phyloP scores from a whole-genome alignment of 30 jellyfish, hydroid and myxozoan species.

The Aurelia aurita complex sp. Pacific region DNA sequence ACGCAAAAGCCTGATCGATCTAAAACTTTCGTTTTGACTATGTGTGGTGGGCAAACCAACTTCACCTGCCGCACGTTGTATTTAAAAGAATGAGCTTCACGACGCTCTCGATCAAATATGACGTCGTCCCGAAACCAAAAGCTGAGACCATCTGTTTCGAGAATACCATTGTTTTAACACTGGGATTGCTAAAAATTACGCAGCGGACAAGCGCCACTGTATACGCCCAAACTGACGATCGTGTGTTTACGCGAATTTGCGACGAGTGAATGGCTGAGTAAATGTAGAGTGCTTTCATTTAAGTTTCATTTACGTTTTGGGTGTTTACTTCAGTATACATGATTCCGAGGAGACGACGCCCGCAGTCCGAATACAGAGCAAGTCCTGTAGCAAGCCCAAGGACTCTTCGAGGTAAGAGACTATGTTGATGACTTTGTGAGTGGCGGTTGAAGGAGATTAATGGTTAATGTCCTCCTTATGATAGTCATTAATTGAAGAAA shows the following conservation, averaged over 20 bases:
- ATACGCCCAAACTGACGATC: conserved; percentile 24
- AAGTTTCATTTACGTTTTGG: background rate
- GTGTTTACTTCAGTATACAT: conserved; percentile 5
- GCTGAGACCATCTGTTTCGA: conserved; percentile 57
- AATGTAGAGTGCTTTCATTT: background rate
- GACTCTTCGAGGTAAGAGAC: conserved; percentile 33
- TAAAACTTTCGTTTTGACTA: background rate
- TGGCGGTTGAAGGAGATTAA: too few relatives aligned
- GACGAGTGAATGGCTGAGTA: too few relatives aligned
- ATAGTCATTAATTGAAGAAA: too few relatives aligned
- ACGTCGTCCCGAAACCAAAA: conserved; percentile 51
- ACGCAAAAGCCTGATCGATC: too few relatives aligned
- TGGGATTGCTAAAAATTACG: conserved; percentile 16
- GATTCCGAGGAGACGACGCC: conserved; percentile 65
- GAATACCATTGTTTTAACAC: conserved; percentile 29
- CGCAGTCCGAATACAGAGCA: conserved; percentile 71
- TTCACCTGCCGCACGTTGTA: conserved; percentile 42
- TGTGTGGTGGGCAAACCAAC: background rate
- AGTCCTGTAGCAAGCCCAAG: conserved; percentile 57
- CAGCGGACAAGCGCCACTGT: conserved; percentile 15
- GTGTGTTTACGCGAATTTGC: background rate
- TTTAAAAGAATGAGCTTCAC: conserved; percentile 16
- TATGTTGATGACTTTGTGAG: background rate
- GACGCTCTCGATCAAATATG: conserved; percentile 36
- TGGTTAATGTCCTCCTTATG: too few relatives aligned